Conservation (phyloP, 2,888 invertebrate genomes). For the Thyatira batis region DNA sequence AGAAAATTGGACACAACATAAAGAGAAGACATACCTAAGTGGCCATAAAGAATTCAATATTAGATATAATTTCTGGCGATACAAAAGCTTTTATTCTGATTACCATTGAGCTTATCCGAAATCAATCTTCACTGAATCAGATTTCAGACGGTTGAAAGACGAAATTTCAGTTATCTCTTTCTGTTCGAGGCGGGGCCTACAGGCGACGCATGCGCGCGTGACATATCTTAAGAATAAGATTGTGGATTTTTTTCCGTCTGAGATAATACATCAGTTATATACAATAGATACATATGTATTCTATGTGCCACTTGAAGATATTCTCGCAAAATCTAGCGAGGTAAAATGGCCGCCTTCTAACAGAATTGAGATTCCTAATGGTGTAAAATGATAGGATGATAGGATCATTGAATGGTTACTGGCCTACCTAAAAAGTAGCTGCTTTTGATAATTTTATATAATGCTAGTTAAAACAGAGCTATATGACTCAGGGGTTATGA, state of each 20-base stretch:
- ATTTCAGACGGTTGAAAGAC: slow-evolving; percentile 42
- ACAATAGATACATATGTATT: slow-evolving; percentile 39
- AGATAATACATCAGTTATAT: slow-evolving; percentile 58
- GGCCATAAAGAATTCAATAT: neutral
- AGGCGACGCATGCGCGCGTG: slow-evolving; percentile 64
- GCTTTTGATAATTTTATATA: too few species aligned
- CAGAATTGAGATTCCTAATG: slow-evolving; percentile 8
- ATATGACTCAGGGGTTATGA: too few species aligned
- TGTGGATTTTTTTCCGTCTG: slow-evolving; percentile 57
- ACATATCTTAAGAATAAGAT: slow-evolving; percentile 75
- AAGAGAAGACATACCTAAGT: slow-evolving; percentile 1
- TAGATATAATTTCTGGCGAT: slow-evolving; percentile 11
- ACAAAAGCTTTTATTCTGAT: slow-evolving; percentile 54
- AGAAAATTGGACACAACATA: neutral
- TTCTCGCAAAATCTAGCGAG: slow-evolving; percentile 3
- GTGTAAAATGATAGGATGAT: too few species aligned
- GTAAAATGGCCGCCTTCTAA: slow-evolving; percentile 8
- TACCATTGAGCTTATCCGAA: slow-evolving; percentile 58
- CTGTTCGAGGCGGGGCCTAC: slow-evolving; percentile 64
- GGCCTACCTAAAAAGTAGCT: too few species aligned
- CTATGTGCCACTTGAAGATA: slow-evolving; percentile 32
- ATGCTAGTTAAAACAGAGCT: too few species aligned
- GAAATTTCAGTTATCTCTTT: slow-evolving; percentile 64
- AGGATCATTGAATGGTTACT: too few species aligned
- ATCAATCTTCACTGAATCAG: slow-evolving; percentile 64